Evolutionary conservation across 2,888 invertebrate genomes (phyloP).

Genomic region (Sceliomorpha sp.): DNA sequence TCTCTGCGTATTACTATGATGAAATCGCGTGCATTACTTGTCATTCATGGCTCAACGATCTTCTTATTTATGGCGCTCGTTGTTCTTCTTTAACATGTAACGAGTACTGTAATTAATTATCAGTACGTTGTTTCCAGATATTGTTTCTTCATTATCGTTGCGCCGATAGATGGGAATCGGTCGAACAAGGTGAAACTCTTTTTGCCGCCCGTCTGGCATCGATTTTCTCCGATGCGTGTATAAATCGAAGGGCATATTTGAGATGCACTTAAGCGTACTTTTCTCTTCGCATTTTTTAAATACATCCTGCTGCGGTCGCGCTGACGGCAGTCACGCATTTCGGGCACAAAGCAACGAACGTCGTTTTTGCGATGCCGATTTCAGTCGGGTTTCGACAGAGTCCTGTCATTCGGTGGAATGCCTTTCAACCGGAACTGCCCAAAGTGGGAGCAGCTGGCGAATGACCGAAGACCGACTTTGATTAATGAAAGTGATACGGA

Average conservation of each 20-base stretch:
- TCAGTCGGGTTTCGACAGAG: slow-evolving; percentile 12
- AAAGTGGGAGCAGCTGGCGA: slow-evolving; percentile 51
- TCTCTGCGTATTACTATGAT: slow-evolving; percentile 8
- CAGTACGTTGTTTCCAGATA: no score
- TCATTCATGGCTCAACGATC: slow-evolving; percentile 21
- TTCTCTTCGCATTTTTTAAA: slow-evolving; percentile 20
- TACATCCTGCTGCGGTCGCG: slow-evolving; percentile 2
- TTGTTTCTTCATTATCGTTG: no score
- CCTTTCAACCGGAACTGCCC: slow-evolving; percentile 35
- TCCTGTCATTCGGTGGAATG: slow-evolving; percentile 26
- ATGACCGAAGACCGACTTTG: slow-evolving; percentile 4
- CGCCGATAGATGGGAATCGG: no score
- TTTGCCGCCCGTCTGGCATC: no score
- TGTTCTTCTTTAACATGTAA: not conserved
- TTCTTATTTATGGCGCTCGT: slow-evolving; percentile 12
- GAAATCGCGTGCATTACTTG: slow-evolving; percentile 16
- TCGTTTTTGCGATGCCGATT: slow-evolving; percentile 32
- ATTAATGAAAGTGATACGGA: no score
- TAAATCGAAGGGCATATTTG: no score
- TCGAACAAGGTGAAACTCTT: no score
- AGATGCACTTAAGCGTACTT: not conserved
- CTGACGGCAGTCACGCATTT: slow-evolving; percentile 22
- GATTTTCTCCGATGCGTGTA: no score
- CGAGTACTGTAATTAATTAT: not conserved
- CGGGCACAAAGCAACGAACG: slow-evolving; percentile 5